phyloP scores from a whole-genome alignment of 2,888 invertebrate species.

The Aricia artaxerxes region DNA sequence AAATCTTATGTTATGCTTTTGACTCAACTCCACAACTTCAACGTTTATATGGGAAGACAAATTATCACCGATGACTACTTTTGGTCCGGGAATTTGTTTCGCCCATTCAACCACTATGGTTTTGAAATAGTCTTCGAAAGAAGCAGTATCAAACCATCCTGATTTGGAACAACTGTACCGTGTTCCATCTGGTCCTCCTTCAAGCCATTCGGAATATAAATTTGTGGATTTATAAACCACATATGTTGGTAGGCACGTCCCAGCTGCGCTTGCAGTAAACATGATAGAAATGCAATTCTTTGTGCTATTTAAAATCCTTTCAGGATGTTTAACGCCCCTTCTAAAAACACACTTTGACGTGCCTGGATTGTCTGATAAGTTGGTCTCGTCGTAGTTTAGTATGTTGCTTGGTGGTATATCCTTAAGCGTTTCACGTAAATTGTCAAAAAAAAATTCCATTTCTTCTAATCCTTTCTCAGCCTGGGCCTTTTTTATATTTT shows the following conservation, averaged over 20 bases:
- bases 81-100: slow-evolving; percentile 33
- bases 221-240: slow-evolving; percentile 39
- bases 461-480: slow-evolving; percentile 32
- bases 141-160: slow-evolving; percentile 42
- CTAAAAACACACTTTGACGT: slow-evolving; percentile 38
- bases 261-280: slow-evolving; percentile 39
- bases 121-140: slow-evolving; percentile 40
- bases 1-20: slow-evolving; percentile 29
- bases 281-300: slow-evolving; percentile 40
- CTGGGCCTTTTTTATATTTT: slow-evolving; percentile 32
- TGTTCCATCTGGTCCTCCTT: slow-evolving; percentile 38
- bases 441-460: slow-evolving; percentile 37
- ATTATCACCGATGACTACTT: slow-evolving; percentile 41
- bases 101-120: slow-evolving; percentile 38
- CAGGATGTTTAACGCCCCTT: slow-evolving; percentile 39
- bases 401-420: slow-evolving; percentile 35
- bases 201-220: slow-evolving; percentile 38
- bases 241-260: slow-evolving; percentile 38
- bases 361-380: slow-evolving; percentile 41
- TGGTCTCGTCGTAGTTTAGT: slow-evolving; percentile 43
- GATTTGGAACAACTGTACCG: slow-evolving; percentile 40
- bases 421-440: slow-evolving; percentile 33
- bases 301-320: slow-evolving; percentile 39
- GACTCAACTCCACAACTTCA: slow-evolving; percentile 38
- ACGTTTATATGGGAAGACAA: slow-evolving; percentile 42